A percentile compares a stretch with the other conserved stretches of the same genome.
Conservation (phyloP, 2,113 vertebrate species). For the Pangasianodon gigas region DNA sequence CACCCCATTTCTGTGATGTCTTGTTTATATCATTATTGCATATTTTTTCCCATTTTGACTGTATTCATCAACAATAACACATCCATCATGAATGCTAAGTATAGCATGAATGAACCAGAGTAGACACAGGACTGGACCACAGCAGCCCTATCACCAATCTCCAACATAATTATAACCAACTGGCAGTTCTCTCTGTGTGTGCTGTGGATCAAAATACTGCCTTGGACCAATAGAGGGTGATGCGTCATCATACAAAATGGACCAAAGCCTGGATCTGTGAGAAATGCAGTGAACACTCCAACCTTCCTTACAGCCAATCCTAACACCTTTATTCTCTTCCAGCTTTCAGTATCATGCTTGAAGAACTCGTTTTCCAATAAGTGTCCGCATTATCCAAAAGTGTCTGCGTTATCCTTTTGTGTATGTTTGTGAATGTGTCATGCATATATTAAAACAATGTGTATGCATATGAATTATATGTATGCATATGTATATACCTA, state of each 20-base stretch:
- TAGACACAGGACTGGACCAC: conserved; percentile 47
- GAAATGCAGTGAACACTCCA: conserved; percentile 39
- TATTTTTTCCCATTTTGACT: conserved; percentile 63
- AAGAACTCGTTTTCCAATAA: conserved; percentile 24
- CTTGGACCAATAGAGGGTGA: conserved; percentile 64
- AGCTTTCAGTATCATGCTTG: conserved; percentile 32
- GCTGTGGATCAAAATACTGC: conserved; percentile 45
- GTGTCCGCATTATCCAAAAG: not conserved
- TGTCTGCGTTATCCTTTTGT: conserved; percentile 42
- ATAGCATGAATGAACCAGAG: conserved; percentile 48
- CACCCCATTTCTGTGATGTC: conserved; percentile 7
- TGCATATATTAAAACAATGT: conserved; percentile 48
- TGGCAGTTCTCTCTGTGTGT: not conserved
- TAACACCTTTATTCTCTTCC: conserved; percentile 48
- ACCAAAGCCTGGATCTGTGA: conserved; percentile 22
- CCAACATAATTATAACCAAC: conserved; percentile 15
- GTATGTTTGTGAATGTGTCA: conserved; percentile 69
- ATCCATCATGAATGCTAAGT: conserved; percentile 59
- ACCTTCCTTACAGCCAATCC: conserved; percentile 63
- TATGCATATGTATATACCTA: conserved; percentile 60
- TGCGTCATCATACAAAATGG: conserved; percentile 43
- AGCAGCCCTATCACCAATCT: conserved; percentile 29
- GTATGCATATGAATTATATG: conserved; percentile 51
- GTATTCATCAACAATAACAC: conserved; percentile 65
- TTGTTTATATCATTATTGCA: conserved; percentile 55